These are phyloP conservation scores for Drosophila rhopaloa DNA, from an alignment of 1,140 invertebrate species.

Conservation along the genomic window DNA sequence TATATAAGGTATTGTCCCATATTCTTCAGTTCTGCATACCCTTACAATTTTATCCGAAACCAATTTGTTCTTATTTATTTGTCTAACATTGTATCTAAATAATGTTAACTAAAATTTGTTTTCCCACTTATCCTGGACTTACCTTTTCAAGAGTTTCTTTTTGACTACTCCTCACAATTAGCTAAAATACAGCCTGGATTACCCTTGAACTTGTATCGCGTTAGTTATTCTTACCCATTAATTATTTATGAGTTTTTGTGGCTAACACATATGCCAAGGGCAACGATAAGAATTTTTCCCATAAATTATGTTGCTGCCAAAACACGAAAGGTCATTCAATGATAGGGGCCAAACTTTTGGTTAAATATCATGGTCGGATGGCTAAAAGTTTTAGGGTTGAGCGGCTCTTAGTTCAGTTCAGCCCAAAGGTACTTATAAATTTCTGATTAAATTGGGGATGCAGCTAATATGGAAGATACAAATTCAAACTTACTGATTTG, in stretches of 20 bases:
- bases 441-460: not conserved
- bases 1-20: not conserved
- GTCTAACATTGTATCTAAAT: not conserved
- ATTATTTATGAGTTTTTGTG: conserved; percentile 53
- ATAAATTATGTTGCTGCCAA: conserved; percentile 56
- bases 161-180: conserved; percentile 13
- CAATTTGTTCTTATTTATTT: not conserved
- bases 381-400: conserved; percentile 23
- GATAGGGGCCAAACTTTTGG: conserved; percentile 51
- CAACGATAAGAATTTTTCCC: conserved; percentile 45
- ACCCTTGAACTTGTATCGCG: conserved; percentile 43
- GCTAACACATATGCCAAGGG: conserved; percentile 40
- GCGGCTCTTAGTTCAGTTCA: conserved; percentile 8
- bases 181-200: conserved; percentile 4
- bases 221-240: conserved; percentile 39
- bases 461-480: not conserved
- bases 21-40: not conserved
- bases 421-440: conserved; percentile 17
- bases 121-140: conserved; percentile 1
- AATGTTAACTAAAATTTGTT: conserved; percentile 10
- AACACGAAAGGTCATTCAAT: conserved; percentile 53
- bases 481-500: not conserved
- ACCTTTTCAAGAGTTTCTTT: not conserved
- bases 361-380: conserved; percentile 33
- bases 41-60: not conserved